A percentile compares a stretch with the other conserved stretches of the same genome.
Evolutionary conservation across 2,888 invertebrate genomes (phyloP).

Genomic region (Euspilapteryx auroguttella): DNA sequence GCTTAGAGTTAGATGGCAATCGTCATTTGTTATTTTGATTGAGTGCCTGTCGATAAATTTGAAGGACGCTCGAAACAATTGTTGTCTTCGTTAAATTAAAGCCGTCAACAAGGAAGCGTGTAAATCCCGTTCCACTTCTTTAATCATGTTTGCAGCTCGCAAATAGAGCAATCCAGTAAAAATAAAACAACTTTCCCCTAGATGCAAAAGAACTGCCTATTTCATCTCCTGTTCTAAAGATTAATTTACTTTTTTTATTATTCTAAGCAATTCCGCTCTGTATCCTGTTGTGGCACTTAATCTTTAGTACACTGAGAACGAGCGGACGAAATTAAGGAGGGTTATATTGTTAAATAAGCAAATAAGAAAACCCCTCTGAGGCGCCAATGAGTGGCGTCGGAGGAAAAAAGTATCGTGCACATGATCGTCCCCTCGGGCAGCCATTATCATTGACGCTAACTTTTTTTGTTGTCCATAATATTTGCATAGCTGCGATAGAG

Average conservation of each 20-base stretch:
- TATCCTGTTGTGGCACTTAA: conserved; percentile 3
- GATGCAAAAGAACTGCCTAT: too few relatives aligned
- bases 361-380: conserved; percentile 15
- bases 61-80: too few relatives aligned
- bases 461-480: conserved; percentile 61
- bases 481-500: conserved; percentile 43
- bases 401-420: conserved; percentile 21
- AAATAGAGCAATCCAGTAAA: too few relatives aligned
- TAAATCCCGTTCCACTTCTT: too few relatives aligned
- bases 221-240: too few relatives aligned
- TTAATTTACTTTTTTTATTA: background rate
- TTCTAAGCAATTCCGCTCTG: conserved; percentile 1
- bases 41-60: too few relatives aligned
- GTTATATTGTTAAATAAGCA: conserved; percentile 10
- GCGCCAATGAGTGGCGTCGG: conserved; percentile 14
- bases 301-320: conserved; percentile 2
- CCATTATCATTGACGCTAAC: conserved; percentile 58
- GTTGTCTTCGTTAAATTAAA: too few relatives aligned
- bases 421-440: conserved; percentile 38
- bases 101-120: too few relatives aligned
- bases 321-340: conserved; percentile 23
- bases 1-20: too few relatives aligned
- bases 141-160: too few relatives aligned
- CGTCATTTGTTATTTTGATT: too few relatives aligned
- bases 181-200: too few relatives aligned